These are phyloP conservation scores for Dasysyrphus tricinctus DNA, from an alignment of 2,888 invertebrate genomes.

Conservation along the genomic window DNA sequence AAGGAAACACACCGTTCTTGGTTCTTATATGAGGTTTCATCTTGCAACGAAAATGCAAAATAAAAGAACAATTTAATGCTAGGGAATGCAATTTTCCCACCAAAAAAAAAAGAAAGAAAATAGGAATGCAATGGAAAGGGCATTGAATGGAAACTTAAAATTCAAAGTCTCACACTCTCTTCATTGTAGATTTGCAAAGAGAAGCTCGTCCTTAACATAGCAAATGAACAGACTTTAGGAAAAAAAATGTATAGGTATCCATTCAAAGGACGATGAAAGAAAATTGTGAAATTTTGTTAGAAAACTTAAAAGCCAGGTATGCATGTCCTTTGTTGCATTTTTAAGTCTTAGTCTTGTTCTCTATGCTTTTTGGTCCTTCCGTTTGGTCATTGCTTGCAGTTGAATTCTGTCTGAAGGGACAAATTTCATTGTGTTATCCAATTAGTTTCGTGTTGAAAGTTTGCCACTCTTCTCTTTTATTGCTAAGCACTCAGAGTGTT, in stretches of 20 bases:
- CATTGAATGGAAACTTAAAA: conserved; percentile 37
- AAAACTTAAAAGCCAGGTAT: conserved; percentile 43
- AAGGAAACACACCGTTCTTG: conserved; percentile 17
- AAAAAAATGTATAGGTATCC: background rate
- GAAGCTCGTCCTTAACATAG: conserved; percentile 14
- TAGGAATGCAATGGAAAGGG: background rate
- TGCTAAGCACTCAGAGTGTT: background rate
- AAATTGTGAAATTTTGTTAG: conserved; percentile 31
- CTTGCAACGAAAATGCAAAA: conserved; percentile 12
- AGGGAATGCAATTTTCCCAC: conserved; percentile 52
- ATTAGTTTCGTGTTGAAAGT: conserved; percentile 59
- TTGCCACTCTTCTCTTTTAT: conserved; percentile 33
- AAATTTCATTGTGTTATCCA: conserved; percentile 61
- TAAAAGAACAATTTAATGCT: conserved; percentile 34
- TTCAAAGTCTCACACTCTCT: conserved; percentile 36
- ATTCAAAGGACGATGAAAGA: conserved; percentile 17
- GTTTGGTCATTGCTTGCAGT: conserved; percentile 28
- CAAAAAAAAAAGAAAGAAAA: background rate
- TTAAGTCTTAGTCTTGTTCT: conserved; percentile 1
- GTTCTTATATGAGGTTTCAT: conserved; percentile 1
- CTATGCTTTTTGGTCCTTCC: background rate
- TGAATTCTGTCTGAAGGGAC: conserved; percentile 29
- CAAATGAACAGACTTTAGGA: conserved; percentile 10
- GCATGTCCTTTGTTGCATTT: conserved; percentile 55
- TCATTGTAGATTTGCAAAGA: background rate